Evolutionary conservation across 1,140 invertebrate genomes (phyloP).

Genomic region (Diorhabda sublineata): DNA sequence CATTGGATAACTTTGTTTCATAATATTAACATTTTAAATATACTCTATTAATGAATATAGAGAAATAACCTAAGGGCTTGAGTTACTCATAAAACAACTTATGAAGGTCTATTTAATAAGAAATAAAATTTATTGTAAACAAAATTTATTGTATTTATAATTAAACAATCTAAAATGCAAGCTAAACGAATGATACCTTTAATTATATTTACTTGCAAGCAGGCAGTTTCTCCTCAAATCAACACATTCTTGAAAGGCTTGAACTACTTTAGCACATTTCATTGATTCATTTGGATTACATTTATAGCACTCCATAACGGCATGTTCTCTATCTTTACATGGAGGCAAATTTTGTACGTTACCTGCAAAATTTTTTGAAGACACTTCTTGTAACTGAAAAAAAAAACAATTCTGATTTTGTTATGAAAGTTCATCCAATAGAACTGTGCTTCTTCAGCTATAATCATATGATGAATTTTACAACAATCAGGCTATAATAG

Average conservation of each 20-base stretch:
- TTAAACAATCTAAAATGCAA: not conserved
- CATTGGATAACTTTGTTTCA: no score
- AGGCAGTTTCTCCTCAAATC: conserved; percentile 35
- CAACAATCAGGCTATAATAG: not conserved
- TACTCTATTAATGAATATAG: no score
- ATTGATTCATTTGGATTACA: conserved; percentile 41
- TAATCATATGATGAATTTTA: not conserved
- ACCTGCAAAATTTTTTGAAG: conserved; percentile 4
- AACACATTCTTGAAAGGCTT: conserved; percentile 45
- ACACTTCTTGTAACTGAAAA: conserved; percentile 11
- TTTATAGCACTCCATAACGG: conserved; percentile 43
- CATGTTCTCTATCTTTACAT: conserved; percentile 36
- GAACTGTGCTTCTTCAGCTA: no score
- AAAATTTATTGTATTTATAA: not conserved
- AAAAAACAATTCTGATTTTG: not conserved
- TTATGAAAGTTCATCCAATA: no score
- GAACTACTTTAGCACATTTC: conserved; percentile 43
- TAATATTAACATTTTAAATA: no score
- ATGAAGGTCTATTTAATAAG: not conserved
- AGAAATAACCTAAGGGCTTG: no score
- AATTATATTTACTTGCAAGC: conserved; percentile 30
- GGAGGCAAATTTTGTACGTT: conserved; percentile 20
- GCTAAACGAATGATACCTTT: not conserved
- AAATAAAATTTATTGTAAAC: not conserved
- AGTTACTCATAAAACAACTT: no score